These are phyloP conservation scores for Gymnopithys bicolor DNA, from an alignment of 2,797 vertebrate genomes.

Conservation along the genomic window DNA sequence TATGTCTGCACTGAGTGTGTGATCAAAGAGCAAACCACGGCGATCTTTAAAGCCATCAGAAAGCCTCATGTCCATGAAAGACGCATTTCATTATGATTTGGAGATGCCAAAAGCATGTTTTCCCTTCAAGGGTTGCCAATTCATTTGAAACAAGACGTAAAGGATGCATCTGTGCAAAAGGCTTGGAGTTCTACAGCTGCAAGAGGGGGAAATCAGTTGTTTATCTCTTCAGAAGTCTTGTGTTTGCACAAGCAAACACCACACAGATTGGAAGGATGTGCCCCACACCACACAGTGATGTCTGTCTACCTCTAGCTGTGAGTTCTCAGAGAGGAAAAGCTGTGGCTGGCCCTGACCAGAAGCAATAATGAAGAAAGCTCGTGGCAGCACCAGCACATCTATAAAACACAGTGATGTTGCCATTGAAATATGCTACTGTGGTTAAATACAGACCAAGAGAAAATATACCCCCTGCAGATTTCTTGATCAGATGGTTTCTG, in stretches of 20 bases:
- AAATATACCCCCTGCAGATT: not conserved
- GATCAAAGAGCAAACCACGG: conserved; percentile 38
- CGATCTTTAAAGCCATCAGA: not conserved
- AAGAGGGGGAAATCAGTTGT: not conserved
- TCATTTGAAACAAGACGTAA: not conserved
- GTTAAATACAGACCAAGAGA: not conserved
- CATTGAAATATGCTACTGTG: not conserved
- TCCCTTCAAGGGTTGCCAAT: conserved; percentile 51
- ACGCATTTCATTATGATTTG: not conserved
- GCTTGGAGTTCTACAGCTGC: not conserved
- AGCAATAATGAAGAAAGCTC: conserved; percentile 11
- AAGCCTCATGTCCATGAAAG: not conserved
- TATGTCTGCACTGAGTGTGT: not conserved
- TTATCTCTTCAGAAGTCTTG: conserved; percentile 2
- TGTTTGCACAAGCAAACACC: not conserved
- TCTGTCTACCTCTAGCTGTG: not conserved
- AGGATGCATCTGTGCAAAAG: conserved; percentile 39
- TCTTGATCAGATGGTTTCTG: conserved; percentile 4
- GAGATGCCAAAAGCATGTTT: not conserved
- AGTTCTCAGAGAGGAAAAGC: not conserved
- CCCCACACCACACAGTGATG: not conserved
- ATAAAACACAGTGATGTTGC: not conserved
- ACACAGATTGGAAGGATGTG: not conserved
- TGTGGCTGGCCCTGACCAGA: not conserved
- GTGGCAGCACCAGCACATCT: not conserved